phyloP scores from a whole-genome alignment of 37 sponge, comb jelly and placozoan genomes.

The Trichoplax adhaerens region DNA sequence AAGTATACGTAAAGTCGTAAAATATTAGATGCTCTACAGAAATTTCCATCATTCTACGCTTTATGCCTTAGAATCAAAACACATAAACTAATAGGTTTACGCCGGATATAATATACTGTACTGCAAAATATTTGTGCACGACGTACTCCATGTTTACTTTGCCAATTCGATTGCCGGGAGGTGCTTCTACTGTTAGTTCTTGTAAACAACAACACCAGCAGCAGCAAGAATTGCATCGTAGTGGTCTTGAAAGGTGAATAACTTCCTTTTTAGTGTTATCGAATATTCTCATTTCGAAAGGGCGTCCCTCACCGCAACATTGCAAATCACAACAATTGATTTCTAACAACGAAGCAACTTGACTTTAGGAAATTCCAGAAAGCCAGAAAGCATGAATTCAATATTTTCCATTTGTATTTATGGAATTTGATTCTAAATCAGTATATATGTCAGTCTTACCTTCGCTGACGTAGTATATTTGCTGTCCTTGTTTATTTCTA shows the following conservation, averaged over 20 bases:
- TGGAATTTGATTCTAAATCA: too few relatives aligned
- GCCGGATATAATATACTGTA: too few relatives aligned
- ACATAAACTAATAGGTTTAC: background rate
- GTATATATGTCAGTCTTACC: too few relatives aligned
- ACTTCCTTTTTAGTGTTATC: slow-evolving; percentile 75
- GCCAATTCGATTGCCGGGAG: slow-evolving; percentile 75
- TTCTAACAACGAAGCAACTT: background rate
- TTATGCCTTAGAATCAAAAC: background rate
- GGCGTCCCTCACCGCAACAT: slow-evolving; percentile 61
- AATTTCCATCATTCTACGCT: too few relatives aligned
- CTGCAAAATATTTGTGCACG: too few relatives aligned
- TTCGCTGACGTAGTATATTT: too few relatives aligned
- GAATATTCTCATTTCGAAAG: slow-evolving; percentile 62
- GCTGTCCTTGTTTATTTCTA: too few relatives aligned
- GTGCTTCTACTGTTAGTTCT: slow-evolving; percentile 69
- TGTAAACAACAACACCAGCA: slow-evolving; percentile 49
- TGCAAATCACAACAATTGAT: slow-evolving; percentile 49
- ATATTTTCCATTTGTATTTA: too few relatives aligned
- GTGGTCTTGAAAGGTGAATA: slow-evolving; percentile 60
- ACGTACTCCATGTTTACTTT: slow-evolving; percentile 45
- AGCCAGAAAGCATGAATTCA: too few relatives aligned
- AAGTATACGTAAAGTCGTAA: too few relatives aligned
- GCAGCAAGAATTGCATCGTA: slow-evolving; percentile 44
- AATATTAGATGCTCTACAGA: too few relatives aligned
- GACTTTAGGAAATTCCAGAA: too few relatives aligned